These are phyloP conservation scores for Acleris laterana DNA, from an alignment of 2,888 invertebrate species.

Conservation along the genomic window DNA sequence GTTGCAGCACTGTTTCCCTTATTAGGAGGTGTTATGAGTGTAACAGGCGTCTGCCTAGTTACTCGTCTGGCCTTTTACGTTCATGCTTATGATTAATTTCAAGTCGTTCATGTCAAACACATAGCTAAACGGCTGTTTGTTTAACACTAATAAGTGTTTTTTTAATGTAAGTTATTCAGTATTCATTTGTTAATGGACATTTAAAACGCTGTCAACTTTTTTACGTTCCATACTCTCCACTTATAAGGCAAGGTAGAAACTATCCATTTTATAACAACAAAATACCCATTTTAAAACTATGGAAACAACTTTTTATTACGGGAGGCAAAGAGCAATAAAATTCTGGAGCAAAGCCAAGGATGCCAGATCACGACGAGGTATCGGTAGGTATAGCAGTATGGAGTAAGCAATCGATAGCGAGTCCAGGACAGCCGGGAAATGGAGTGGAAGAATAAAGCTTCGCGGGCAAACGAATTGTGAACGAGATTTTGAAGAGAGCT, in stretches of 20 bases:
- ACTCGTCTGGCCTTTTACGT: slow-evolving; percentile 9
- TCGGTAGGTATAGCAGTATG: neutral
- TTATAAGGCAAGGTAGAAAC: neutral
- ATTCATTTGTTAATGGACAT: neutral
- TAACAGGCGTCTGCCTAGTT: slow-evolving; percentile 7
- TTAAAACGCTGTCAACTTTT: neutral
- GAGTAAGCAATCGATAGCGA: slow-evolving; percentile 17
- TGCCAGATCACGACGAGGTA: slow-evolving; percentile 18
- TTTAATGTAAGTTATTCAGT: neutral
- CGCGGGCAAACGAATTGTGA: slow-evolving; percentile 7
- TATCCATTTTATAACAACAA: neutral
- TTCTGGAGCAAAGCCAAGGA: slow-evolving; percentile 21
- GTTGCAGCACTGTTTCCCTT: slow-evolving; percentile 30
- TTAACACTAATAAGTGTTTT: slow-evolving; percentile 1
- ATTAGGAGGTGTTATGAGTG: slow-evolving; percentile 30
- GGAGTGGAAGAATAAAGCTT: slow-evolving; percentile 16
- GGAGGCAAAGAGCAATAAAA: slow-evolving; percentile 4
- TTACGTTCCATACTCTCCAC: too few species aligned
- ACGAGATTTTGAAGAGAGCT: neutral
- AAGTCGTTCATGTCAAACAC: slow-evolving; percentile 2
- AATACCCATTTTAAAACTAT: slow-evolving; percentile 1
- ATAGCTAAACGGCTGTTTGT: slow-evolving; percentile 3
- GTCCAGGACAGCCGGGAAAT: slow-evolving; percentile 17
- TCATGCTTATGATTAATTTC: slow-evolving; percentile 12
- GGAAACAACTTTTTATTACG: slow-evolving; percentile 15